phyloP scores from a whole-genome alignment of 1,140 invertebrate genomes.

The Leptinotarsa lineolata region DNA sequence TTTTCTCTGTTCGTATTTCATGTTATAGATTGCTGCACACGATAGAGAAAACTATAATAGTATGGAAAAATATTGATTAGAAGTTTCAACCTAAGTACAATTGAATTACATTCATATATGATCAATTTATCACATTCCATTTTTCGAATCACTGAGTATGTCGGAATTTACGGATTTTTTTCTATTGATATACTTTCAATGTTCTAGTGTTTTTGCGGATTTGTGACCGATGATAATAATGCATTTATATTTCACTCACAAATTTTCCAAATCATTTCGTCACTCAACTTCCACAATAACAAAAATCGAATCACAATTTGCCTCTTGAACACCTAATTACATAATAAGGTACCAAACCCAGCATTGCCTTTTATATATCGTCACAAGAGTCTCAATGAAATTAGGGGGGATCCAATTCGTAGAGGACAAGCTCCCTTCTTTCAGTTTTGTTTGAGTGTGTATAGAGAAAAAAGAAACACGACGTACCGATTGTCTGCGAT shows the following conservation, averaged over 20 bases:
- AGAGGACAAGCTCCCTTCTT: neutral
- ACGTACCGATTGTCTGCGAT: neutral
- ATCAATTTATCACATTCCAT: too few species aligned
- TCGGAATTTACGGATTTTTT: too few species aligned
- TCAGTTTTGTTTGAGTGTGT: neutral
- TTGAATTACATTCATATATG: too few species aligned
- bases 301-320: neutral
- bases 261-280: neutral
- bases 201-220: too few species aligned
- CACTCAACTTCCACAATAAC: neutral
- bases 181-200: too few species aligned
- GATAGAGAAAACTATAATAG: too few species aligned
- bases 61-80: too few species aligned
- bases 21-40: too few species aligned
- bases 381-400: neutral
- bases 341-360: slow-evolving; percentile 2
- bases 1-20: too few species aligned
- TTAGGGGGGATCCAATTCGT: slow-evolving; percentile 26
- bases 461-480: neutral
- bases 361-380: slow-evolving; percentile 25
- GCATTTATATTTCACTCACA: neutral
- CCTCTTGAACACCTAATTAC: slow-evolving; percentile 13
- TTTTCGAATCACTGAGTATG: too few species aligned
- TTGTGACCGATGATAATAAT: too few species aligned
- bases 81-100: too few species aligned